Evolutionary conservation across 2,113 vertebrate genomes (phyloP), one percentile per base, ranked within the genome.

Genomic region (Rhabdomys dilectus): DNA sequence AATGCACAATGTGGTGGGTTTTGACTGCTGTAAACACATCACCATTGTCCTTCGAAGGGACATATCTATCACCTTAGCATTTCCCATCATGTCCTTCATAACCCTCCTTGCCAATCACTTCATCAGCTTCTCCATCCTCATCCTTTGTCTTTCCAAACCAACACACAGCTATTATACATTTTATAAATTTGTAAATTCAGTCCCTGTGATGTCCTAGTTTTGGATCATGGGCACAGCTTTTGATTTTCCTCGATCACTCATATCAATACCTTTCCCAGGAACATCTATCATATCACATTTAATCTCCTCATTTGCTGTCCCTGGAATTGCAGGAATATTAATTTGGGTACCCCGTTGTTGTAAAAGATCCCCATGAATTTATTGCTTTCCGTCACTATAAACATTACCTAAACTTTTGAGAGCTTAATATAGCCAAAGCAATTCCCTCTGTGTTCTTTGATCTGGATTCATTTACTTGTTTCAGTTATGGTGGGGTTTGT

Each of bases 401-500:
- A 66, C 31, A n/a, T 76, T 36, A 10, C 87, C 60, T 76, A 48
- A 70, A 68, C 85, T 86, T 82, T 56, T 75, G 42, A 93, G 75
- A 51, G 39, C 92, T 81, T 82, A 89, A 51, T 89, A 29, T 81
- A 88, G 86, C 51, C 24, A 45, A 77, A 91, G 78, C 42, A 6
- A 73, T 82, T 85, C 19, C 39, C 2, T 88, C 2, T n/a, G 29
- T 75, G 34, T 85, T 39, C 24, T 81, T 72, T 70, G 39, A 8
- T 29, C 91, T 90, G 78, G 10, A 48, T 88, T 88, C 42, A 90
- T 93, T n/a, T 8, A 72, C 10, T 91, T 53, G 70, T 89, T 75
- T 62, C 42, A 85, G n/a, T 92, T 88, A 84, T 60, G 70, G 85
- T 88, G 94, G 92, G 62, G 73, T 87, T 91, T 62, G 39, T 82